Base-by-base conservation (phyloP, 2,888 invertebrate species). In the Trachelus tabidus region DNA sequence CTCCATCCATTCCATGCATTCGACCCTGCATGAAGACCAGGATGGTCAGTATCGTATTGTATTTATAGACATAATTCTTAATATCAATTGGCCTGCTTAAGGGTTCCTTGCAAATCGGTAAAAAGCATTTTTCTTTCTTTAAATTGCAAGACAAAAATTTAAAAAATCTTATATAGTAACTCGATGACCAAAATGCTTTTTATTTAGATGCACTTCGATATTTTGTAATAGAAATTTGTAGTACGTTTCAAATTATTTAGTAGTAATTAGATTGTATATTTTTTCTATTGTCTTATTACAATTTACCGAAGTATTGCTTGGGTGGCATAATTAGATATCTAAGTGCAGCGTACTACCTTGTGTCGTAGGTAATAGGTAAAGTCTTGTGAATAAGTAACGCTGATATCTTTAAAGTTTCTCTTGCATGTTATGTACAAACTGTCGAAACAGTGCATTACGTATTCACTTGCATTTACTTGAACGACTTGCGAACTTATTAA, bases 21-120 rank as follows among this genome's bases (percentile, higher is more conserved):
- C 91, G 86, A 91, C 91, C 83, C 91, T 91, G 91, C 91, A 91
- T 91, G 91, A 91, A 90, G 91, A 91, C 91, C 91, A 91, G 89
- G 90, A 91, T 91, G 91, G 91, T 91, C 91, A 91, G 91, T 91
- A 91, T 90, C 76, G 81, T 88, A 89, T 89, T 87, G 90, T 89
- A 89, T 87, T 77, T 69, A 23, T 71, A 77, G 77, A 77, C n/a
- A 69, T 37, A 56, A 56, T 56, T 56, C 23, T 56, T 40, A 40
- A 40, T 40, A 15, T 40, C 40, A 15, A 40, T 40, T 56, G 23
- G 56, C 23, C 23, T 56, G 56, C 23, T 23, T 6, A 9, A 56
- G 56, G 56, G 56, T 23, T 56, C 23, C 23, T 56, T 56, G 56
- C 56, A 56, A 23, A 23, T 56, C 23, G 56, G 9, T 56, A 9